Evolutionary conservation across 2,113 vertebrate genomes (phyloP).

Genomic region (Egretta garzetta): DNA sequence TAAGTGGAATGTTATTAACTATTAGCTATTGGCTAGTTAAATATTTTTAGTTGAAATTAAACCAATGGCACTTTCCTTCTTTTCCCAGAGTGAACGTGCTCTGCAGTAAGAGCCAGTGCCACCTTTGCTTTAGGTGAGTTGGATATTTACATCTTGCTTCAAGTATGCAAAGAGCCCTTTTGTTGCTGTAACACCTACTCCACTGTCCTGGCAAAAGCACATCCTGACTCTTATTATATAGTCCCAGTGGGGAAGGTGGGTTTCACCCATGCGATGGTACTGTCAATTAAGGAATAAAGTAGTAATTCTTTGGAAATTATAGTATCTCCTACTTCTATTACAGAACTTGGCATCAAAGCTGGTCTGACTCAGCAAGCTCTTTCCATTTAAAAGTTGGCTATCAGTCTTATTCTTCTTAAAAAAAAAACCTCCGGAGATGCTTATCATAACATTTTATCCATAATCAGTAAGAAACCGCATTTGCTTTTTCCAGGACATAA

Average conservation of each 20-base stretch:
- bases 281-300: not conserved
- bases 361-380: conserved; percentile 20
- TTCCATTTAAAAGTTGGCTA: conserved; percentile 3
- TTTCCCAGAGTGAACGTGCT: not conserved
- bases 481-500: not conserved
- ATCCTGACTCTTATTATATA: not conserved
- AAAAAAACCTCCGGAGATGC: not conserved
- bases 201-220: not conserved
- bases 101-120: not conserved
- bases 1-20: not conserved
- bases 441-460: not conserved
- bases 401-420: not conserved
- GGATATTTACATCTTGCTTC: not conserved
- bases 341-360: not conserved
- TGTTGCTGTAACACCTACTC: not conserved
- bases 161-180: not conserved
- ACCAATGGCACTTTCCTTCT: not conserved
- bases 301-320: not conserved
- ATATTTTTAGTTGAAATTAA: not conserved
- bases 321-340: conserved; percentile 21
- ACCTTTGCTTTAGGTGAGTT: not conserved
- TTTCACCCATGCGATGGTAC: not conserved
- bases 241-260: not conserved
- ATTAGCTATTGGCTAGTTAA: not conserved
- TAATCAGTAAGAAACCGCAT: not conserved